Conservation (phyloP, 2,888 invertebrate species). For the Autographa gamma region DNA sequence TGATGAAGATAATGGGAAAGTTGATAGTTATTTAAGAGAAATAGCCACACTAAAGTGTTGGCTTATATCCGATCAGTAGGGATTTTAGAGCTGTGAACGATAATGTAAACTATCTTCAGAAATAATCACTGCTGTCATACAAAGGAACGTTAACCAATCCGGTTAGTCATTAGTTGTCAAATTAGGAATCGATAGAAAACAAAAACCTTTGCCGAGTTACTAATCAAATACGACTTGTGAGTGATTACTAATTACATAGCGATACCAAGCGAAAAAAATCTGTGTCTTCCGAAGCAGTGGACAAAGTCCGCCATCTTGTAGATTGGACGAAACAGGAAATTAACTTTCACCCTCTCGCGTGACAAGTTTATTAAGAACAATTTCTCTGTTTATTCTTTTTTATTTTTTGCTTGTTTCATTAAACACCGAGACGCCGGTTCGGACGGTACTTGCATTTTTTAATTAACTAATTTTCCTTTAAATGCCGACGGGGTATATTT, state of each 20-base stretch:
- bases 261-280: slow-evolving; percentile 11
- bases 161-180: no score
- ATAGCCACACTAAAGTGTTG: no score
- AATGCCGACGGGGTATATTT: slow-evolving; percentile 34
- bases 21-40: background rate
- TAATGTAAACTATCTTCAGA: no score
- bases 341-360: slow-evolving; percentile 84
- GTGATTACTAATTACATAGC: slow-evolving; percentile 6
- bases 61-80: no score
- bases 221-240: background rate
- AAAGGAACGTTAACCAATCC: no score
- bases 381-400: slow-evolving; percentile 79
- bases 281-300: slow-evolving; percentile 46
- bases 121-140: no score
- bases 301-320: slow-evolving; percentile 52
- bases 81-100: no score
- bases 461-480: slow-evolving; percentile 56
- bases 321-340: slow-evolving; percentile 85
- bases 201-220: no score
- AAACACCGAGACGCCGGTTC: slow-evolving; percentile 64
- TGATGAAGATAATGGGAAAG: background rate
- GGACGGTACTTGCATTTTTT: slow-evolving; percentile 55
- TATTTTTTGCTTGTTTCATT: slow-evolving; percentile 72
- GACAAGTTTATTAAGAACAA: slow-evolving; percentile 86
- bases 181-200: no score